Conservation (phyloP, 2,888 invertebrate species). For the Abrostola triplasia region DNA sequence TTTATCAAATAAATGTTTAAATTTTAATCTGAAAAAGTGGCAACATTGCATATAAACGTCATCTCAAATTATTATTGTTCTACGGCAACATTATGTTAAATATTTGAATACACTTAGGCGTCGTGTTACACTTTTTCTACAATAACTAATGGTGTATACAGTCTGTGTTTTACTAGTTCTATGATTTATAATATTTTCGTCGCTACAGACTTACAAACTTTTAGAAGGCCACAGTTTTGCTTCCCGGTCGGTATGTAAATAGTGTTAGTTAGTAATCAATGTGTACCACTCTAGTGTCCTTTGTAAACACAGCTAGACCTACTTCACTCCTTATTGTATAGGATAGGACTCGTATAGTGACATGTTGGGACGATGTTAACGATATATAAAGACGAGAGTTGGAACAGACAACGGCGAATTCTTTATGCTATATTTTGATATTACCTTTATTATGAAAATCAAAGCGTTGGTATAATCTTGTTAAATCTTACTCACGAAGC, state of each 20-base stretch:
- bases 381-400: background rate
- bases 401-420: background rate
- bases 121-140: no score
- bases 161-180: background rate
- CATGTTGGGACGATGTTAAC: constrained; percentile 23
- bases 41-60: no score
- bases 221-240: constrained; percentile 1
- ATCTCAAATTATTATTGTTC: no score
- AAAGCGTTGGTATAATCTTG: no score
- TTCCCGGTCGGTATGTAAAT: constrained; percentile 52
- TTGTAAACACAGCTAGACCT: constrained; percentile 60
- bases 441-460: no score
- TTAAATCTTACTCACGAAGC: no score
- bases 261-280: constrained; percentile 49
- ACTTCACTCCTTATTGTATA: constrained; percentile 54
- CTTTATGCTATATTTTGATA: no score
- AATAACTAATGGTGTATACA: no score
- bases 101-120: no score
- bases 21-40: no score
- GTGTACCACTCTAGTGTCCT: constrained; percentile 48
- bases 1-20: no score
- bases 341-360: constrained; percentile 35
- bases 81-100: no score
- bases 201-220: background rate
- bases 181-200: background rate